A percentile compares a stretch with the other conserved stretches of the same genome.
phyloP scores from a whole-genome alignment of 37 sponge, comb jelly and placozoan species.

The Bolinopsis microptera region DNA sequence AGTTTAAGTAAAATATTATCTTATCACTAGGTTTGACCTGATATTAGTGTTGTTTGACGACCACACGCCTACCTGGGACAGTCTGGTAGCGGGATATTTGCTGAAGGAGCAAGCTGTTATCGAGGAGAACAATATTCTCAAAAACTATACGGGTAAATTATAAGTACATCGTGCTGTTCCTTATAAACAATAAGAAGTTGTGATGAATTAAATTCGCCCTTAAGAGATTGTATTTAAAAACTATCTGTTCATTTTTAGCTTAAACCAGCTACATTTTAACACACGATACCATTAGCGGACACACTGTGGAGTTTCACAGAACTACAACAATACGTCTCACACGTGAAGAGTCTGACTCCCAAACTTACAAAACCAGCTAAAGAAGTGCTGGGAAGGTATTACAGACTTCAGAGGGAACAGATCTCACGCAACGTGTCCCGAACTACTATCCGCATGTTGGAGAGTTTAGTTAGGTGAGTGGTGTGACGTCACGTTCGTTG shows the following conservation, averaged over 20 bases:
- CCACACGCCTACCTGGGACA: slow-evolving; percentile 85
- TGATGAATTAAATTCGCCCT: too few species aligned
- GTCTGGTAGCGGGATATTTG: slow-evolving; percentile 46
- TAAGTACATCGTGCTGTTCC: too few species aligned
- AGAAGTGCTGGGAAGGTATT: slow-evolving; percentile 79
- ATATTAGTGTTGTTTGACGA: slow-evolving; percentile 85
- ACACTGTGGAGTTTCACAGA: slow-evolving; percentile 77
- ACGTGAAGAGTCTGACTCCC: slow-evolving; percentile 78
- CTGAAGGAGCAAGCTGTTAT: neutral
- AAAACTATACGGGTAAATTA: slow-evolving; percentile 43
- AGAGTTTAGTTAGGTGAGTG: slow-evolving; percentile 83
- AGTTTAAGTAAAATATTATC: too few species aligned
- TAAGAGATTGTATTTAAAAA: too few species aligned
- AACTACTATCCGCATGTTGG: slow-evolving; percentile 86
- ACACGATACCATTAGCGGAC: slow-evolving; percentile 33
- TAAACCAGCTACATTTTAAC: neutral
- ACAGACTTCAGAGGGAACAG: slow-evolving; percentile 80
- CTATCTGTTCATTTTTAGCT: neutral
- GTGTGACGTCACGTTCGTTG: too few species aligned
- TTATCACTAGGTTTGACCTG: slow-evolving; percentile 85
- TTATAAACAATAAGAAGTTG: too few species aligned
- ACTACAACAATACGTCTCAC: slow-evolving; percentile 74
- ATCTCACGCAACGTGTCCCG: slow-evolving; percentile 81
- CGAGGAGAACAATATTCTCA: slow-evolving; percentile 45
- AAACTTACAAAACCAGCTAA: slow-evolving; percentile 78